Evolutionary conservation across 1,140 invertebrate species (phyloP), one percentile per base, ranked within the genome.

Genomic region (Portunus trituberculatus): DNA sequence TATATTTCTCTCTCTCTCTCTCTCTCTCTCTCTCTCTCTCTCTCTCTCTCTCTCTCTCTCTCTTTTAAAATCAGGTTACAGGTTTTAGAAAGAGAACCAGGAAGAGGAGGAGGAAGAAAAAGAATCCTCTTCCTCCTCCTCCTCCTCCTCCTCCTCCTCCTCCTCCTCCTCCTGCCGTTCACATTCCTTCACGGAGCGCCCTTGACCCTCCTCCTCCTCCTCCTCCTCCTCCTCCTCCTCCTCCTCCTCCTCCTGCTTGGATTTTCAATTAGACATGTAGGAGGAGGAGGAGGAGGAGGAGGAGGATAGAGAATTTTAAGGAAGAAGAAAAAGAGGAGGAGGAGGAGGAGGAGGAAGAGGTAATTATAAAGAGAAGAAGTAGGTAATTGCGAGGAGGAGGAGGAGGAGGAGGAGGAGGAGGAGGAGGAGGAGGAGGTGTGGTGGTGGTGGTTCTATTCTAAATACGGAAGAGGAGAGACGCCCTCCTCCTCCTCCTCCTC

Each of bases 31-130:
- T 46, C 86, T 88, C 86, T n/a, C 31, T 32, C 86, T 46, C 86
- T 88, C 86, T 52, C 87, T 89, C 32, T 52, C 87, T 89, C 87
- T 39, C 87, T 89, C 87, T 39, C 32, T 89, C 87, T 39, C 87
- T 46, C 87, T 25, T 0, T 89, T 46, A 28, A 7, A 32, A 28
- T 89, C 87, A 45, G 87, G 87, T 39, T 39, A 39, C 39, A 32
- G 86, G 10, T 59, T 59, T 59, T 59, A 10, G 3, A 10, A 59
- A 59, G 52, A 20, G 16, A 59, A 59, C 2, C 52, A 76, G 67
- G 67, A 76, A n/a, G 67, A 20, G 20, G 32, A 89, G n/a, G 28
- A 32, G 10, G 39, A 46, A 16, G 28, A 45, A 6, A 16, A 46
- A 25, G 12, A 89, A 1, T 29, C 4, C 46, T 88, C 29, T 88